These are phyloP conservation scores for Melikaiella ostensackeni DNA, from an alignment of 2,888 invertebrate species.

Conservation along the genomic window DNA sequence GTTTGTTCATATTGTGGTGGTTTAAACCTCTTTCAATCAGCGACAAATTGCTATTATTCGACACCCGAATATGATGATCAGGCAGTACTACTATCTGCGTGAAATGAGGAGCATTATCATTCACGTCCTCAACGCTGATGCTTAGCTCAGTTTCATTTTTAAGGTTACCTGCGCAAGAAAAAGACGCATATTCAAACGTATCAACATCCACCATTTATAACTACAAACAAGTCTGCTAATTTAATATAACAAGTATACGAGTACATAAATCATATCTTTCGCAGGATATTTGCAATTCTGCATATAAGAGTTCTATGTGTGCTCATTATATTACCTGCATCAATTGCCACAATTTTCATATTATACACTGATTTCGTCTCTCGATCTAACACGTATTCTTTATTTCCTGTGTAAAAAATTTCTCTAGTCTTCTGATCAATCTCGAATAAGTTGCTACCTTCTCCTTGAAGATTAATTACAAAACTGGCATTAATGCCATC, in stretches of 20 bases:
- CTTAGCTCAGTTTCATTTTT: conserved; percentile 86
- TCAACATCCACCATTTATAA: no score
- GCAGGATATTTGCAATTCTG: no score
- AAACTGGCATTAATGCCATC: conserved; percentile 82
- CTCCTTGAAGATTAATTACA: conserved; percentile 84
- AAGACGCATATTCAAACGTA: background rate
- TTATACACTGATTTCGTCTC: conserved; percentile 85
- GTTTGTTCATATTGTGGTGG: conserved; percentile 16
- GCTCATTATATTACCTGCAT: conserved; percentile 76
- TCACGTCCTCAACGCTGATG: conserved; percentile 86
- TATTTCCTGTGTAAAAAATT: conserved; percentile 80
- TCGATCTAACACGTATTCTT: conserved; percentile 82
- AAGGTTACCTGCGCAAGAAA: conserved; percentile 81
- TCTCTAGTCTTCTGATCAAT: conserved; percentile 83
- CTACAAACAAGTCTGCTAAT: no score
- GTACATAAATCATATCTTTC: no score
- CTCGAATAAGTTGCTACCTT: conserved; percentile 86
- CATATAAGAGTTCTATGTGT: background rate
- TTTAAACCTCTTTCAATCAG: background rate
- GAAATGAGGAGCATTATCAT: conserved; percentile 88
- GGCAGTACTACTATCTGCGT: conserved; percentile 85
- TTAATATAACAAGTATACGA: no score
- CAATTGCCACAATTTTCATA: conserved; percentile 86
- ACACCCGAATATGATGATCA: conserved; percentile 83
- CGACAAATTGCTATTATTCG: conserved; percentile 68